Conservation (phyloP, 2,797 vertebrate species). For the Synaphobranchus kaupii region DNA sequence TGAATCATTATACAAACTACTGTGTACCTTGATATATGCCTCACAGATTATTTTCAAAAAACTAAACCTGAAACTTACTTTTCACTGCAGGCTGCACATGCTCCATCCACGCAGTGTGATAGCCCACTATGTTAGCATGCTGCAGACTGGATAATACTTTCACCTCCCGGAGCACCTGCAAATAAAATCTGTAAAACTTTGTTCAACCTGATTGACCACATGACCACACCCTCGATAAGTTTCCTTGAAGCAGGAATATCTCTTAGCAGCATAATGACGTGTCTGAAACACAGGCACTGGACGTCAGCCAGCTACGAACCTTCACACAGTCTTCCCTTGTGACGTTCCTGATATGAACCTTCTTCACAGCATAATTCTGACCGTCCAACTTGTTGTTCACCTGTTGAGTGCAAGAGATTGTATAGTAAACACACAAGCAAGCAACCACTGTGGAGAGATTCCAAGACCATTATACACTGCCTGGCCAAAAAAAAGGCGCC, state of each 20-base stretch:
- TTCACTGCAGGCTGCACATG: constrained; percentile 77
- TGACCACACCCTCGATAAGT: background rate
- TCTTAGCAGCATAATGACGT: background rate
- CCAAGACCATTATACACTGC: background rate
- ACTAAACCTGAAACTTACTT: constrained; percentile 51
- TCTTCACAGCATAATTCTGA: constrained; percentile 93
- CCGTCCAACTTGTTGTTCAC: constrained; percentile 94
- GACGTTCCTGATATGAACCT: constrained; percentile 92
- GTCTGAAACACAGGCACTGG: background rate
- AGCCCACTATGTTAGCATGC: constrained; percentile 89
- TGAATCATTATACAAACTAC: background rate
- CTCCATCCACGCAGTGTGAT: constrained; percentile 98
- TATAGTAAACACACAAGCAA: constrained; percentile 8
- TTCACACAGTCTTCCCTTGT: constrained; percentile 91
- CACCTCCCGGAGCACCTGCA: constrained; percentile 91
- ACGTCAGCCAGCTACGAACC: constrained; percentile 66
- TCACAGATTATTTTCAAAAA: background rate
- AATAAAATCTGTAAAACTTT: background rate
- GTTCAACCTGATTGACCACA: background rate
- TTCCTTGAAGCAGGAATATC: background rate
- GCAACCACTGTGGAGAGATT: background rate
- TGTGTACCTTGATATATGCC: background rate
- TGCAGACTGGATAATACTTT: constrained; percentile 93
- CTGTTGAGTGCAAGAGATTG: constrained; percentile 57
- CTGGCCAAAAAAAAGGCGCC: no score